phyloP scores from a whole-genome alignment of 2,888 invertebrate genomes.

The Clepsis dumicolana region DNA sequence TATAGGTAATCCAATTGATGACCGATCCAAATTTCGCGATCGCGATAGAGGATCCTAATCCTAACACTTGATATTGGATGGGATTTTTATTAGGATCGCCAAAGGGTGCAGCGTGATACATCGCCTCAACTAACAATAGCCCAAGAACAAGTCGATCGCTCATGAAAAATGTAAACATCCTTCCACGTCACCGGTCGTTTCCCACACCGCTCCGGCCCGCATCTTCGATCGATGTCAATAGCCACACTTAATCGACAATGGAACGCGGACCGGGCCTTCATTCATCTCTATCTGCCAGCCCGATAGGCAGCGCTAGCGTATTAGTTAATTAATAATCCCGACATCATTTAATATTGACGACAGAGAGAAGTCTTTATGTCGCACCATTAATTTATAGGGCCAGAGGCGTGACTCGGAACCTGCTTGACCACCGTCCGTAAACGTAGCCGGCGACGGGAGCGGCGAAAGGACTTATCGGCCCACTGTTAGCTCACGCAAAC shows the following conservation, averaged over 20 bases:
- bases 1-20: conserved; percentile 6
- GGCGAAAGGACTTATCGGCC: conserved; percentile 27
- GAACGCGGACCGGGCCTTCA: conserved; percentile 16
- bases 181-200: conserved; percentile 14
- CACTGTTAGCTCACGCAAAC: conserved; percentile 23
- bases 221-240: conserved; percentile 41
- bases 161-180: conserved; percentile 15
- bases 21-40: conserved; percentile 1
- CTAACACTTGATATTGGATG: neutral
- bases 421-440: conserved; percentile 35
- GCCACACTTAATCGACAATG: conserved; percentile 39
- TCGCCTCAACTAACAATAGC: neutral
- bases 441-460: conserved; percentile 1
- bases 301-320: conserved; percentile 13
- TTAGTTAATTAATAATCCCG: conserved; percentile 43
- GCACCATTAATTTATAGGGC: conserved; percentile 39
- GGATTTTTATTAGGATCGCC: neutral
- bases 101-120: neutral
- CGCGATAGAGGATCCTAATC: no score
- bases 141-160: conserved; percentile 6
- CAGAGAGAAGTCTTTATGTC: conserved; percentile 33
- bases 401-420: conserved; percentile 34
- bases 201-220: conserved; percentile 33
- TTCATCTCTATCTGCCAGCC: conserved; percentile 22
- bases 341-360: conserved; percentile 42